These are phyloP conservation scores for Andrena flavipes DNA, from an alignment of 2,888 invertebrate genomes.

Conservation along the genomic window DNA sequence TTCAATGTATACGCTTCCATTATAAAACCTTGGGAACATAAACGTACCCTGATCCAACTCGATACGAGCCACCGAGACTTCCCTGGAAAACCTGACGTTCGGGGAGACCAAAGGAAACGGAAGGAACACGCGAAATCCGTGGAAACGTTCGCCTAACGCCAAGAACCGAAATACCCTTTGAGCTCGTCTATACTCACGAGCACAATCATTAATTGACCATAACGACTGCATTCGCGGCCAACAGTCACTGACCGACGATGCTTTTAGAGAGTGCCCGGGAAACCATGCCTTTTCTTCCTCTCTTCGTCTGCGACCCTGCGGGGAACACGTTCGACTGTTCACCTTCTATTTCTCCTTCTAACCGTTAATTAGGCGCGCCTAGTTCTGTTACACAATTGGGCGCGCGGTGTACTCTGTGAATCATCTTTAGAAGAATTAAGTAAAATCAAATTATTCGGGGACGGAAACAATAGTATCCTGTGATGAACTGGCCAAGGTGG, in stretches of 20 bases:
- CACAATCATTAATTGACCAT: conserved; percentile 55
- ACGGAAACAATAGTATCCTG: too few species aligned
- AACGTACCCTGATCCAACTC: neutral
- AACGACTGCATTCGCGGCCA: conserved; percentile 27
- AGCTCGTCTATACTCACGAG: conserved; percentile 47
- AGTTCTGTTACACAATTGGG: neutral
- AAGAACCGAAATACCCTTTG: conserved; percentile 57
- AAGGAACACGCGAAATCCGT: conserved; percentile 17
- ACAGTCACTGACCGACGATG: conserved; percentile 60
- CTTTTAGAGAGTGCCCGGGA: conserved; percentile 53
- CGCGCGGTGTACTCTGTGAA: neutral
- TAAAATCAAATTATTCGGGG: too few species aligned
- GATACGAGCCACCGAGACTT: neutral
- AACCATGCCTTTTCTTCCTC: conserved; percentile 42
- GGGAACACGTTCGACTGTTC: too few species aligned
- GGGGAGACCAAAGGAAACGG: neutral
- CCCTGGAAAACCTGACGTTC: neutral
- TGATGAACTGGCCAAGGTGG: too few species aligned
- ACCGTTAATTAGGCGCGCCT: neutral
- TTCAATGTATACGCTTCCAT: too few species aligned
- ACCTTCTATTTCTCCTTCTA: too few species aligned
- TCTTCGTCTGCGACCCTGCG: too few species aligned
- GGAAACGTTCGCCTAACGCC: conserved; percentile 57
- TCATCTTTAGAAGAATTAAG: too few species aligned
- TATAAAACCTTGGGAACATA: too few species aligned